Base-by-base conservation (phyloP, 2,888 invertebrate genomes). In the Eupithecia inturbata region DNA sequence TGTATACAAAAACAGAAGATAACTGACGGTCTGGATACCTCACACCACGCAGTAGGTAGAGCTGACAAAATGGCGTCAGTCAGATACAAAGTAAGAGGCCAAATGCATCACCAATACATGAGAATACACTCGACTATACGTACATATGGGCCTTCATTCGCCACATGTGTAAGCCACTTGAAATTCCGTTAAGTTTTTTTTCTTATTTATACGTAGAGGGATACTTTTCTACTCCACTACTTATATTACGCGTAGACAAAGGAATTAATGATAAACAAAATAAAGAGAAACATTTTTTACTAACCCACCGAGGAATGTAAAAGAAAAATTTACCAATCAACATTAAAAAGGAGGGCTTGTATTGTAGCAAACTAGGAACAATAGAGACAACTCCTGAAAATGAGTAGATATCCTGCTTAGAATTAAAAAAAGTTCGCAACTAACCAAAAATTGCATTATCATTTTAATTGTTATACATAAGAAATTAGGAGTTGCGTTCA, bases 61-160 rank as follows among this genome's bases (percentile, higher is more conserved):
- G 6, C 62, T 5, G 2, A 62, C 62, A 62, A 62, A 31, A 62
- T 62, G 62, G 62, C 62, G 62, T 16, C 62, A 12, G 12, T 68
- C 16, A 19, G 19, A 57, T 53, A 62, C 62, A 45, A 68, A 57
- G 68, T 49, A 60, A 33, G 53, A 62, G 64, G 22, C 62, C 53
- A 73, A 64, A 45, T 69, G 57, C 26, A 68, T 73, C 22, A 70
- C 63, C 14, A 22, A 69, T 73, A 73, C 73, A 76, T 63, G 73
- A n/a, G 45, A 76, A 71, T 19, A 69, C 73, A 76, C 69, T 73
- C 67, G 63, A 71, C 63, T 68, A 60, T 28, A 60, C 14, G n/a
- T 53, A 70, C 19, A 36, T 57, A 70, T 39, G 64, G 39, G 67
- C 53, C 14, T 57, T 60, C 71, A 67, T 67, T 75, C 45, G 64